These are phyloP conservation scores for Falco biarmicus DNA, from an alignment of 2,797 vertebrate genomes.

Conservation along the genomic window DNA sequence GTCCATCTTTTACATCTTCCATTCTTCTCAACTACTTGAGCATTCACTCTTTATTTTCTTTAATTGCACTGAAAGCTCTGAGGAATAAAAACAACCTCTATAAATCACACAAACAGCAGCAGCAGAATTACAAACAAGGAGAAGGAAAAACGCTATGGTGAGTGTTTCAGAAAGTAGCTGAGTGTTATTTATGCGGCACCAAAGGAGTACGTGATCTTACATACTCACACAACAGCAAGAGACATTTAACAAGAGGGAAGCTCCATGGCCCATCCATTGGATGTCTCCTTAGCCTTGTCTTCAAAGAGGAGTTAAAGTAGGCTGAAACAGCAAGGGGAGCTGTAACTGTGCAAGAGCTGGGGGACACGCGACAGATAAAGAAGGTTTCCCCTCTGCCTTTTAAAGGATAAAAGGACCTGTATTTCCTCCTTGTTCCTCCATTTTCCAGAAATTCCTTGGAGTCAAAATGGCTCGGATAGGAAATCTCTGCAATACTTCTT, in stretches of 20 bases:
- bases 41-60: conserved; percentile 20
- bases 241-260: not conserved
- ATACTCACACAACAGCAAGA: not conserved
- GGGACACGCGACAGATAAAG: not conserved
- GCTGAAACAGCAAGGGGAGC: not conserved
- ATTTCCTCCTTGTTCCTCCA: not conserved
- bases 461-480: not conserved
- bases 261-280: not conserved
- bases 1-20: not conserved
- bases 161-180: conserved; percentile 12
- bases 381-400: not conserved
- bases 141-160: not conserved
- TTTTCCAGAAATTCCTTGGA: not conserved
- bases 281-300: not conserved
- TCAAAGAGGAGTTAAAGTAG: not conserved
- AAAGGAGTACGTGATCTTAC: not conserved
- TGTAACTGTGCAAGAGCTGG: not conserved
- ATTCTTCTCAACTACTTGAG: not conserved
- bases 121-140: not conserved
- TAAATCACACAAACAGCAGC: not conserved
- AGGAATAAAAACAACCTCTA: not conserved
- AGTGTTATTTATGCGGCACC: not conserved
- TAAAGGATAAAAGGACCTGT: not conserved
- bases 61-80: conserved; percentile 6
- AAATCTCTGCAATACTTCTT: not conserved